A percentile compares a stretch with the other conserved stretches of the same genome.
These are phyloP conservation scores for Drosophila neonasuta DNA, from an alignment of 2,888 invertebrate species.

Conservation along the genomic window DNA sequence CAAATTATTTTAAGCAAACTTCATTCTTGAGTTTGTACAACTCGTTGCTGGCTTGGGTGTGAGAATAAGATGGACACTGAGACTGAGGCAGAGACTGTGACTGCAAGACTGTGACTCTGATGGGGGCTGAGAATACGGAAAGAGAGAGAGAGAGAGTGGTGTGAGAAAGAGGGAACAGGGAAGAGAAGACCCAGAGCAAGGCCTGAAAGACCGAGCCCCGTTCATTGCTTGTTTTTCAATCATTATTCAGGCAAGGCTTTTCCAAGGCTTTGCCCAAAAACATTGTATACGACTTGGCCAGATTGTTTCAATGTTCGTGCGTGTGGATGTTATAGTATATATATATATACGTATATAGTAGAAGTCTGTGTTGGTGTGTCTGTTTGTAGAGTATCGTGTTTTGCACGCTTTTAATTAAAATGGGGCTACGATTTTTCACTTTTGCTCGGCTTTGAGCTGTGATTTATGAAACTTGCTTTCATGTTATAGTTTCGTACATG, in stretches of 20 bases:
- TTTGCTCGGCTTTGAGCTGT: slow-evolving; percentile 70
- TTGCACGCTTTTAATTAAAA: slow-evolving; percentile 78
- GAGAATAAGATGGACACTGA: slow-evolving; percentile 8
- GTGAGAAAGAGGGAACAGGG: slow-evolving; percentile 2
- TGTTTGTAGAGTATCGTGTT: slow-evolving; percentile 69
- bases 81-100: slow-evolving; percentile 1
- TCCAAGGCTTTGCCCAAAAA: slow-evolving; percentile 66
- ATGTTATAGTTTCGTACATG: slow-evolving; percentile 69
- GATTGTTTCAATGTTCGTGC: slow-evolving; percentile 24
- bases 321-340: slow-evolving; percentile 6
- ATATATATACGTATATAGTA: slow-evolving; percentile 10
- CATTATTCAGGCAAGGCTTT: slow-evolving; percentile 77
- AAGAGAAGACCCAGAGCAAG: slow-evolving; percentile 8
- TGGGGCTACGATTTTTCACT: slow-evolving; percentile 77
- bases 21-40: slow-evolving; percentile 75
- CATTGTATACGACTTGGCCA: slow-evolving; percentile 63
- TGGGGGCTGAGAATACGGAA: too few species aligned
- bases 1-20: slow-evolving; percentile 75
- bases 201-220: slow-evolving; percentile 23
- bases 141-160: too few species aligned
- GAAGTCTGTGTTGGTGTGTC: slow-evolving; percentile 30
- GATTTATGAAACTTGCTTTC: slow-evolving; percentile 77
- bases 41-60: slow-evolving; percentile 55
- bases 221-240: slow-evolving; percentile 76
- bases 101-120: slow-evolving; percentile 1